Percentiles rank a stretch among this genome's conserved stretches.
Evolutionary conservation across 2,888 invertebrate species (phyloP).

Genomic region (Spilarctia lutea): DNA sequence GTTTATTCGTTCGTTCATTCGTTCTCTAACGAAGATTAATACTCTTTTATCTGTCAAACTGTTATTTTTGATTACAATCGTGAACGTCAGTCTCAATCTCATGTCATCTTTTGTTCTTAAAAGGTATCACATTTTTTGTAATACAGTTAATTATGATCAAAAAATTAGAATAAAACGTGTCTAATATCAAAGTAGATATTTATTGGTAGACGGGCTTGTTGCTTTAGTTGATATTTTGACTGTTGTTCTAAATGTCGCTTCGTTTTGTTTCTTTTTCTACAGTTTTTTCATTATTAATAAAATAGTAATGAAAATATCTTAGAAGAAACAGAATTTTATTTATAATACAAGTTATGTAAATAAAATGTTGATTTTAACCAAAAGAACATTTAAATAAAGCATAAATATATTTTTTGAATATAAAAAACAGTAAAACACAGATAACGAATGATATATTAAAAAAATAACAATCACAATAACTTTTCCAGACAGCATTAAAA

Average conservation of each 20-base stretch:
- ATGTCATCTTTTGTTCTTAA: constrained; percentile 22
- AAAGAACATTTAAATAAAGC: background rate
- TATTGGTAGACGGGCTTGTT: background rate
- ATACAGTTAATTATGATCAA: background rate
- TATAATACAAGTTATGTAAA: background rate
- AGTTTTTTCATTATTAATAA: too few species aligned
- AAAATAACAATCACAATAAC: background rate
- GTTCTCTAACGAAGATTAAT: constrained; percentile 55
- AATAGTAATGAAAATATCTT: too few species aligned
- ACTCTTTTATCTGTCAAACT: constrained; percentile 45
- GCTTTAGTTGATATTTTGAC: background rate
- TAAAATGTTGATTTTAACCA: background rate
- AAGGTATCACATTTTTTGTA: background rate
- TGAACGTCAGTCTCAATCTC: constrained; percentile 13
- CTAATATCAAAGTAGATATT: background rate
- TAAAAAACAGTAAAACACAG: background rate
- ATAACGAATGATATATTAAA: background rate
- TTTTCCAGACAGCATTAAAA: background rate
- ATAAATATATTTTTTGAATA: background rate
- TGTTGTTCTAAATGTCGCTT: too few species aligned
- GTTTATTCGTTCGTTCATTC: constrained; percentile 35
- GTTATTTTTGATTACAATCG: constrained; percentile 46
- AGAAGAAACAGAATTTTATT: background rate
- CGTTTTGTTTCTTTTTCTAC: too few species aligned
- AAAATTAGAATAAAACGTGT: background rate